Evolutionary conservation across 37 sponge, comb jelly and placozoan genomes (phyloP), one percentile per base, ranked within the genome.

Genomic region (Axinella damicornis): DNA sequence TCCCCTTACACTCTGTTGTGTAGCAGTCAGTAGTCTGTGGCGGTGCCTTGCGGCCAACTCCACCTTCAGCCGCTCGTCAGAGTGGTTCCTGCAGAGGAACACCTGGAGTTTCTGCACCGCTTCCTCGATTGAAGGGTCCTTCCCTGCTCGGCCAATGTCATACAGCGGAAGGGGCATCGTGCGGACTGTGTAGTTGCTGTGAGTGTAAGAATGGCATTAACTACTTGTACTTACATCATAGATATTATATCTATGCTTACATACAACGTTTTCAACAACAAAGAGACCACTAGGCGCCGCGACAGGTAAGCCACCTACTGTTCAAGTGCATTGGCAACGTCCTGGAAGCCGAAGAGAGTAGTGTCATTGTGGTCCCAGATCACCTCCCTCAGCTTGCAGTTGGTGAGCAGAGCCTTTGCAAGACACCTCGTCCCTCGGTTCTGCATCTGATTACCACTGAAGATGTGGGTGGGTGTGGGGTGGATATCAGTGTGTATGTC

Each of bases 361-460:
- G 82, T 93, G 46, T 85, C 90, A 80, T 92, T 92, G 64, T 76
- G 63, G 53, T 92, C 93, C 93, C 93, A 92, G 0, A 20, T 19
- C 27, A 92, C 81, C 30, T 75, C 86, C 37, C 85, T 65, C 36
- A 74, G 81, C 20, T 34, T 58, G 52, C 32, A 68, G 54, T 76
- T 64, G 46, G 75, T 77, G 69, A 84, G 89, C 36, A 80, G 67
- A 17, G 79, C 25, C 54, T 86, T 91, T 25, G 83, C 87, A 53
- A 94, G 81, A 4, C 55, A 53, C 18, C 90, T 56, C 1, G 79
- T 84, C 2, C 94, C 94, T 41, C 37, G 69, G 54, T 66, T 79
- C 39, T 84, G 76, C 94, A 94, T 94, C 31, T 74, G 80, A 56
- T 94, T 94, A 15, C 94, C 94, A 87, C 94, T 94, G 74, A 0